Evolutionary conservation across 2,888 invertebrate genomes (phyloP), one percentile per base, ranked within the genome.

Genomic region (Cyclophora punctaria): DNA sequence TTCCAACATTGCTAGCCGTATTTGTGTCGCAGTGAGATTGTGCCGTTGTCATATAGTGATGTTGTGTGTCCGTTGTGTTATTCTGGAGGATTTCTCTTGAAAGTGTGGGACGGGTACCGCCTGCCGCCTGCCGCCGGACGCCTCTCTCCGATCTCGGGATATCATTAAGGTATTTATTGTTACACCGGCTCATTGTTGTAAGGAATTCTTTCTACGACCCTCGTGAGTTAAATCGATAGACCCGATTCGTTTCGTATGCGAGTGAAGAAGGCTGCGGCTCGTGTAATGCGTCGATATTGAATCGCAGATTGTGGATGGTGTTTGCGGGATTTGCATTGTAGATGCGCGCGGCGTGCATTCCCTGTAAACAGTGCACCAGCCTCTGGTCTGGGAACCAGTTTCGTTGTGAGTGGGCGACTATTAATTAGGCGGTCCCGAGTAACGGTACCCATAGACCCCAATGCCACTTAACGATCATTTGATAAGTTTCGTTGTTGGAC

Each of bases 91-190:
- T 87, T 86, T 79, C 74, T 80, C 71, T 79, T 83, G 73, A 79
- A 75, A 84, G 72, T 75, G 79, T 83, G 76, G 79, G 78, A 78
- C 80, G 83, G 79, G 80, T 78, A 69, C 73, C 74, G 78, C 76
- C 76, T 78, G 78, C 78, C 68, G 76, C 74, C 79, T 81, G 76
- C 74, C 79, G 81, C 85, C 83, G 87, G 88, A 84, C 78, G 83
- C 81, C 82, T 80, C 83, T 75, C 78, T 81, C 78, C 73, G 81
- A 80, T 84, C 87, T 82, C 78, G 79, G 87, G 88, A 87, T 88
- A 88, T 86, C 88, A 88, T 87, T 87, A 87, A 87, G 88, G 88
- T 88, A 88, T 88, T 87, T 88, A 87, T 87, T 87, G 88, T 88
- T 80, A 86, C 85, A 85, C 83, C 80, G 82, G 78, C 75, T 85